phyloP scores from a whole-genome alignment of 2,888 invertebrate genomes.

The Nycteola revayana region DNA sequence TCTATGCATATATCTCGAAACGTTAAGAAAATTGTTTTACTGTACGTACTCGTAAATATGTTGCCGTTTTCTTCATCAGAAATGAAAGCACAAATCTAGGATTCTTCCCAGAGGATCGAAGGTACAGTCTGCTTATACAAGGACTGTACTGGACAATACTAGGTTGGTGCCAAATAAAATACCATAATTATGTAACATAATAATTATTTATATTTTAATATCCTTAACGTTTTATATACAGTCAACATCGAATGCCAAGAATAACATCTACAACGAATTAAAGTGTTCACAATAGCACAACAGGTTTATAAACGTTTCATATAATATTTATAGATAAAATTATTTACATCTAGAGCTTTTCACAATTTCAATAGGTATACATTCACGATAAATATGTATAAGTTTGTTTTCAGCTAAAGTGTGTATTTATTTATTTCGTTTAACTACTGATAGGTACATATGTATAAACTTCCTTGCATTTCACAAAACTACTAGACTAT shows the following conservation, averaged over 20 bases:
- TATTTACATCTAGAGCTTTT: conserved; percentile 32
- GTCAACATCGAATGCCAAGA: conserved; percentile 65
- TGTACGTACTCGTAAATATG: too few relatives aligned
- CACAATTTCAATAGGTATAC: conserved; percentile 9
- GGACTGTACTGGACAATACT: not conserved
- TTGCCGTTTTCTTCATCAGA: too few relatives aligned
- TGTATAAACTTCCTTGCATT: too few relatives aligned
- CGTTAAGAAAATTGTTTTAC: too few relatives aligned
- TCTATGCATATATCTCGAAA: too few relatives aligned
- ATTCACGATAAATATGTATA: conserved; percentile 1
- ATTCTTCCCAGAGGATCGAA: too few relatives aligned
- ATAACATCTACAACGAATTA: conserved; percentile 60
- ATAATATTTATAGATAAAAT: conserved; percentile 32
- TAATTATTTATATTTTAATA: conserved; percentile 64
- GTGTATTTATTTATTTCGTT: too few relatives aligned
- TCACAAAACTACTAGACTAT: not conserved
- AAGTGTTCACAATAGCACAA: conserved; percentile 60
- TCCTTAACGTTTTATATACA: conserved; percentile 75
- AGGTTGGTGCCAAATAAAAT: conserved; percentile 19
- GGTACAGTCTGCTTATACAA: too few relatives aligned
- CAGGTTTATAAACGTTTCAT: conserved; percentile 54
- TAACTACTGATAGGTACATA: too few relatives aligned
- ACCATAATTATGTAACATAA: conserved; percentile 59
- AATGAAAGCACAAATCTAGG: too few relatives aligned
- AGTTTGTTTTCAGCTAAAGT: too few relatives aligned